Evolutionary conservation across 1,140 invertebrate species (phyloP).

Genomic region (Drosophila chauvacae): DNA sequence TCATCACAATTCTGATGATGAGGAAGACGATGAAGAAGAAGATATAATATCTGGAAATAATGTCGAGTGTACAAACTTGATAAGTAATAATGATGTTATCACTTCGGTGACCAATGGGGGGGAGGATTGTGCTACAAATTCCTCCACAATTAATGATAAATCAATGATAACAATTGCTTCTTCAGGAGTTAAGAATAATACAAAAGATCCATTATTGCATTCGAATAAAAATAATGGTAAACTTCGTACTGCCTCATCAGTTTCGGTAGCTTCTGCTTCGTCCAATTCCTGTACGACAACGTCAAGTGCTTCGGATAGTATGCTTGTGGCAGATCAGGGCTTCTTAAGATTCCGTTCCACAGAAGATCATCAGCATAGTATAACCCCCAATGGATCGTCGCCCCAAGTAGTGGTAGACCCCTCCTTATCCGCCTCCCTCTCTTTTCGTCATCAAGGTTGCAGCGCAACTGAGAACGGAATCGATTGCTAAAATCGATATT

Average conservation of each 20-base stretch:
- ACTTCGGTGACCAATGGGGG: slow-evolving; percentile 21
- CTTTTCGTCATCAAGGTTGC: slow-evolving; percentile 47
- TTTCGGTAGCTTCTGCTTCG: slow-evolving; percentile 32
- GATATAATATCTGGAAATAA: slow-evolving; percentile 70
- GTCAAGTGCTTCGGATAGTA: slow-evolving; percentile 85
- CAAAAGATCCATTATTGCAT: slow-evolving; percentile 27
- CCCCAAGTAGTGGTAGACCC: slow-evolving; percentile 21
- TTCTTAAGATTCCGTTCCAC: slow-evolving; percentile 92
- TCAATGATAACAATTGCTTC: not conserved
- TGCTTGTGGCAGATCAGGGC: slow-evolving; percentile 94
- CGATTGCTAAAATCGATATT: slow-evolving; percentile 29
- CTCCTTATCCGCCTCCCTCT: slow-evolving; percentile 13
- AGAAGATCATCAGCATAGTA: slow-evolving; percentile 85
- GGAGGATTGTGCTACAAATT: slow-evolving; percentile 32
- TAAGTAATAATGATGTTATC: slow-evolving; percentile 49
- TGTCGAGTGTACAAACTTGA: slow-evolving; percentile 76
- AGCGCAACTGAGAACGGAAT: slow-evolving; percentile 47
- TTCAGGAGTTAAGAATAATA: slow-evolving; percentile 23
- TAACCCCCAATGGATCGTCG: slow-evolving; percentile 20
- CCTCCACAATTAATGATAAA: slow-evolving; percentile 20
- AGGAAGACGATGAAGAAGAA: slow-evolving; percentile 71
- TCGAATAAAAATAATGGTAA: slow-evolving; percentile 43
- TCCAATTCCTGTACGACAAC: slow-evolving; percentile 45
- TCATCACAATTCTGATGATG: slow-evolving; percentile 62
- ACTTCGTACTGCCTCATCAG: slow-evolving; percentile 17